Base-by-base conservation (phyloP, 2,113 vertebrate species). In the Athene cunicularia region DNA sequence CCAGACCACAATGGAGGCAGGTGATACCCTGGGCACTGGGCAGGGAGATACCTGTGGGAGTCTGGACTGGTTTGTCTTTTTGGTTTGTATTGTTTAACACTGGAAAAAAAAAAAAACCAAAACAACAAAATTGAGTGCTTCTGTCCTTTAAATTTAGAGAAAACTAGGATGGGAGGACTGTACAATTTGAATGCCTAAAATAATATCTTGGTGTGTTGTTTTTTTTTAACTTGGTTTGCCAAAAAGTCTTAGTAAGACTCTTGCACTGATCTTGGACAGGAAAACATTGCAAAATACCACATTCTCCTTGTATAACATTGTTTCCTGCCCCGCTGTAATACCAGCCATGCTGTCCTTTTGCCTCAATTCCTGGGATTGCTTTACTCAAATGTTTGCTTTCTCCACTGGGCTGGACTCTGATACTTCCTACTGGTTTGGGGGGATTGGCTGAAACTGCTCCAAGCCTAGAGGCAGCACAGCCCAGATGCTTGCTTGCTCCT, bases 271-370 rank as follows among this genome's bases (percentile, higher is more conserved):
- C 41, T 93, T 83, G 86, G 67, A 93, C 67, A 88, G 79, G 81
- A 93, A 93, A 90, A 56, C 50, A 77, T 94, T 97, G 96, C 90
- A 94, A 96, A 97, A 96, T 85, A 80, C 22, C 53, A 73, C 92
- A 91, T 96, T 97, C 88, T 87, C 68, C 30, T 84, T 63, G 67
- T 70, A 96, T 89, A 91, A 66, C 91, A 91, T 63, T 83, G 86
- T 94, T 95, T 96, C 86, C 93, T 95, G 94, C 73, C 68, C 70
- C 2, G 11, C 47, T 95, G 64, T 85, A 95, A 94, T 79, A 89
- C 86, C 88, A 93, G 77, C 88, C 24, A 0, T n/a, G 41, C 52
- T 0, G 71, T 90, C 82, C 93, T 91, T 91, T 94, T 86, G 84
- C 89, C 94, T 96, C 93, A 91, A 79, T 91, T 95, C 91, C 93